Percentiles rank a stretch among this genome's conserved stretches.
Evolutionary conservation across 2,888 invertebrate species (phyloP).

Genomic region (Meloe dianella): DNA sequence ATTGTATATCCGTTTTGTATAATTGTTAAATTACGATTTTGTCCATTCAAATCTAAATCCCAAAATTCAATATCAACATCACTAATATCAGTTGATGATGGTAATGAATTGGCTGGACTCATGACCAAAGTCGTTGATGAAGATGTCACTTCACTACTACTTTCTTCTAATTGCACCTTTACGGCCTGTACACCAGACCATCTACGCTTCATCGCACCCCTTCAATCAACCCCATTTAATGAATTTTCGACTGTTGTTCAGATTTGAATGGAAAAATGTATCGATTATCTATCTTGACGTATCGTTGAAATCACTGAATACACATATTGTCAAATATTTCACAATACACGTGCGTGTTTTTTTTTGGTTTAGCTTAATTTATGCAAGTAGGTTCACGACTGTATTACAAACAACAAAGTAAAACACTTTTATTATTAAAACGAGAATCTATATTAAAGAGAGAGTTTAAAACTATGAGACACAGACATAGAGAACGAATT

Average conservation of each 20-base stretch:
- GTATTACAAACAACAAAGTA: constrained; percentile 44
- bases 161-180: constrained; percentile 73
- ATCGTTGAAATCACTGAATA: constrained; percentile 34
- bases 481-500: constrained; percentile 35
- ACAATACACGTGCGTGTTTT: constrained; percentile 32
- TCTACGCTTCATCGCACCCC: constrained; percentile 72
- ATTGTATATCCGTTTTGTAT: constrained; percentile 56
- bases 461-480: constrained; percentile 23
- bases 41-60: constrained; percentile 71
- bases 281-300: constrained; percentile 21
- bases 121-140: constrained; percentile 74
- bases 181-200: constrained; percentile 73
- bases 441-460: background rate
- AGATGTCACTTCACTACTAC: constrained; percentile 78
- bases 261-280: too few species aligned
- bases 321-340: constrained; percentile 9
- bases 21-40: constrained; percentile 47
- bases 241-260: too few species aligned
- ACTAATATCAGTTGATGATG: constrained; percentile 74
- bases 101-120: constrained; percentile 75
- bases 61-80: constrained; percentile 81
- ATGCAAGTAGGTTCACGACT: constrained; percentile 48
- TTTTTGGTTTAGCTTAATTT: constrained; percentile 41
- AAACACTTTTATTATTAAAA: constrained; percentile 30
- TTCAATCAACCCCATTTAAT: background rate